Evolutionary conservation across 2,797 vertebrate genomes (phyloP).

Genomic region (Amblyopsis hoosieri): DNA sequence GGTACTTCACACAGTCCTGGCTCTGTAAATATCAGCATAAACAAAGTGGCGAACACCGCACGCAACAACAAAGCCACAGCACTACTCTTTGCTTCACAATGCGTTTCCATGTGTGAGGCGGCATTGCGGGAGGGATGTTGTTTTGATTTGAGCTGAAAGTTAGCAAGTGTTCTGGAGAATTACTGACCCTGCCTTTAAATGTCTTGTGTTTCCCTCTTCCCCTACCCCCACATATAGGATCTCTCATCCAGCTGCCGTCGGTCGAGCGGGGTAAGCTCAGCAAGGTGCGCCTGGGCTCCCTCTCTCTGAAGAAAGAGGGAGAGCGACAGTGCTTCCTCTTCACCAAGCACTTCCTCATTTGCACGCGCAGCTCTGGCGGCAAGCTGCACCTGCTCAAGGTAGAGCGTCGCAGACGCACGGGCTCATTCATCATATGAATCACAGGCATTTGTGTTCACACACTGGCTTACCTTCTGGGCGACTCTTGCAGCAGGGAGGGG

Average conservation of each 20-base stretch:
- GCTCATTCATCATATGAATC: background rate
- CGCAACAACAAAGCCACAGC: no score
- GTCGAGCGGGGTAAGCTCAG: slow-evolving; percentile 96
- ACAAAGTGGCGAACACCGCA: no score
- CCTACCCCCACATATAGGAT: slow-evolving; percentile 78
- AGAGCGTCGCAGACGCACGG: background rate
- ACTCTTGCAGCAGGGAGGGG: slow-evolving; percentile 91
- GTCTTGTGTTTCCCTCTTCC: no score
- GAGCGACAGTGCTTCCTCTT: slow-evolving; percentile 98
- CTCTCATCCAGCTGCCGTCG: slow-evolving; percentile 96
- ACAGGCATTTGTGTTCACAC: background rate
- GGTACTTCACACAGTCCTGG: no score
- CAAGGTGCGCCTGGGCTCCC: slow-evolving; percentile 94
- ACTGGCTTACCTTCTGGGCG: slow-evolving; percentile 10
- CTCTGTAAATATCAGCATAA: no score
- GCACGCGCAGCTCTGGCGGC: slow-evolving; percentile 96
- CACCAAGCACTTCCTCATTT: slow-evolving; percentile 97
- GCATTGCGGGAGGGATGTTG: no score
- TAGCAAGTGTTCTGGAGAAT: no score
- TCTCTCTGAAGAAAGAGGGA: slow-evolving; percentile 97
- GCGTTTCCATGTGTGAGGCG: no score
- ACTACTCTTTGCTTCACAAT: no score
- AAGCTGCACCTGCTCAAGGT: slow-evolving; percentile 98
- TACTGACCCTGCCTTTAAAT: no score
- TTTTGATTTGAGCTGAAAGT: no score